phyloP scores from a whole-genome alignment of 2,113 vertebrate genomes.

The Charina bottae region DNA sequence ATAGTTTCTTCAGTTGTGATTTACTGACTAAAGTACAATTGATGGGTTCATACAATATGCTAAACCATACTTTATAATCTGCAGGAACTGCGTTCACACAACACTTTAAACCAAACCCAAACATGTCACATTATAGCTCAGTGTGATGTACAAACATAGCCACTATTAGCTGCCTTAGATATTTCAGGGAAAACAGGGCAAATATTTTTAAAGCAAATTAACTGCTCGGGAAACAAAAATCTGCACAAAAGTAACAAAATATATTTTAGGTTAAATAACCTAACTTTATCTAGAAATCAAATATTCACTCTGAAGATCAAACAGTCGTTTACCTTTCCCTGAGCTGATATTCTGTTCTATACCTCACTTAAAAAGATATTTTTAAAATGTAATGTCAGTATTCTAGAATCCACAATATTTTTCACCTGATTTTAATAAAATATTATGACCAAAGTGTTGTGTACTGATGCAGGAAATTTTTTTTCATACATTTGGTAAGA shows the following conservation, averaged over 20 bases:
- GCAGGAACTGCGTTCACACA: neutral
- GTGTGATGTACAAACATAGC: neutral
- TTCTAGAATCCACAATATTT: neutral
- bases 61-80: neutral
- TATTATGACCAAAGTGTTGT: conserved; percentile 25
- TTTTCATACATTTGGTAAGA: neutral
- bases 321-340: neutral
- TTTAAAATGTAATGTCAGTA: neutral
- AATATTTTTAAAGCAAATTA: neutral
- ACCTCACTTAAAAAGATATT: neutral
- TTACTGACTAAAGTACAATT: neutral
- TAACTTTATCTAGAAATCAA: neutral
- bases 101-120: neutral
- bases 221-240: neutral
- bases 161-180: neutral
- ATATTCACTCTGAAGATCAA: neutral
- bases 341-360: neutral
- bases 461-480: neutral
- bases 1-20: neutral
- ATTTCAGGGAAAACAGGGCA: neutral
- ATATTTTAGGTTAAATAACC: neutral
- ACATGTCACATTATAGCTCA: neutral
- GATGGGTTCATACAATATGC: neutral
- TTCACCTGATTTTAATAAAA: neutral
- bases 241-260: neutral